Evolutionary conservation across 2,888 invertebrate genomes (phyloP).

Genomic region (Drosophila algonquin): DNA sequence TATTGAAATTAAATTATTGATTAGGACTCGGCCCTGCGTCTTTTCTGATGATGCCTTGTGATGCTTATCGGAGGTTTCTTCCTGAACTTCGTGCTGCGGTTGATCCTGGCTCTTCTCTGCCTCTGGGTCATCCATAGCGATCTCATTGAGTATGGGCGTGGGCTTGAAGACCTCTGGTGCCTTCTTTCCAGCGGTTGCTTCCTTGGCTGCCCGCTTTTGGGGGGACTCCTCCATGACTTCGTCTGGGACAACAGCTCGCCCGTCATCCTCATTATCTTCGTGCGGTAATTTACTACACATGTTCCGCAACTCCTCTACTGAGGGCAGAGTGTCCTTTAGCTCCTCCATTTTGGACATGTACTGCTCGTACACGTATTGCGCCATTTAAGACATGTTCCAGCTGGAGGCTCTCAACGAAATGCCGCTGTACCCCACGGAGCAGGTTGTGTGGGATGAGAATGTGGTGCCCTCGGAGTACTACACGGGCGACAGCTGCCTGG

Average conservation of each 20-base stretch:
- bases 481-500: constrained; percentile 97
- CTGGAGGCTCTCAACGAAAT: constrained; percentile 97
- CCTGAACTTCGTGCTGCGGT: constrained; percentile 11
- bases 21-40: constrained; percentile 22
- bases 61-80: constrained; percentile 21
- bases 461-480: constrained; percentile 99
- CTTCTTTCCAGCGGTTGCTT: constrained; percentile 40
- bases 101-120: constrained; percentile 9
- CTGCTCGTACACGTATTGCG: constrained; percentile 96
- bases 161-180: constrained; percentile 75
- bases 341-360: constrained; percentile 91
- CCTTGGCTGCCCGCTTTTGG: constrained; percentile 47
- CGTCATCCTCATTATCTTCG: constrained; percentile 78
- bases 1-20: constrained; percentile 54
- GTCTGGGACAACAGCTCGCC: not conserved
- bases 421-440: constrained; percentile 99
- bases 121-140: constrained; percentile 75
- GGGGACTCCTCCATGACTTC: constrained; percentile 49
- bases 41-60: constrained; percentile 7
- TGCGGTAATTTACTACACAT: constrained; percentile 84
- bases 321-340: constrained; percentile 84
- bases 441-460: constrained; percentile 99
- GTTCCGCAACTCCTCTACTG: constrained; percentile 65
- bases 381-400: constrained; percentile 97
- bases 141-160: constrained; percentile 85